Evolutionary conservation across 2,797 vertebrate species (phyloP), one percentile per base, ranked within the genome.

Genomic region (Myotis planiceps): DNA sequence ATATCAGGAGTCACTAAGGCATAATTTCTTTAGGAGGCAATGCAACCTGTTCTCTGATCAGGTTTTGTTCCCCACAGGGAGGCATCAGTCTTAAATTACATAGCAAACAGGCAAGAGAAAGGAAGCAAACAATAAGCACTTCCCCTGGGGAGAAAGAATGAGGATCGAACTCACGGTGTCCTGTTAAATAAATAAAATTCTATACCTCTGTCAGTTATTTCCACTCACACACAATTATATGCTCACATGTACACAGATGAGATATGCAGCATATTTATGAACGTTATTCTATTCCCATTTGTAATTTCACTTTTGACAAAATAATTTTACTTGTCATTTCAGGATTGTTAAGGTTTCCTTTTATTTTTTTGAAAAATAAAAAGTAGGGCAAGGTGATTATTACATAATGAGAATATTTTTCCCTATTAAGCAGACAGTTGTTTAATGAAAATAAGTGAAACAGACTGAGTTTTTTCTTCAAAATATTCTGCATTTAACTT

Each of bases 21-120:
- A 96, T 98, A 97, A 99, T 98, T 98, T 98, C 98, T 98, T 98
- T 98, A 98, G 98, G 96, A 98, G 97, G 96, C 96, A 97, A 96
- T 92, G 96, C 97, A 97, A 98, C 96, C 97, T 98, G 97, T 98
- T 97, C 98, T 98, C 98, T 98, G 98, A 98, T 98, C 98, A 98
- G 98, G 97, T 98, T 98, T 97, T 98, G 82, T 97, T 98, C 98
- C 98, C 98, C 98, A 98, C 94, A 96, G 98, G 97, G 98, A 98
- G 93, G 96, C 97, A 98, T 98, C 97, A 96, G 97, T 98, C 98
- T 98, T 98, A 97, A 98, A 98, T 99, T 98, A 98, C 98, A 98
- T 65, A 98, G 98, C 94, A 98, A 98, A 97, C 95, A 98, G 95
- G 97, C 97, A 97, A 98, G 91, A 98, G 96, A 98, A 98, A 98